Percentiles rank a stretch among this genome's conserved stretches.
phyloP scores from a whole-genome alignment of 2,113 vertebrate genomes.

The Coracopsis vasa region DNA sequence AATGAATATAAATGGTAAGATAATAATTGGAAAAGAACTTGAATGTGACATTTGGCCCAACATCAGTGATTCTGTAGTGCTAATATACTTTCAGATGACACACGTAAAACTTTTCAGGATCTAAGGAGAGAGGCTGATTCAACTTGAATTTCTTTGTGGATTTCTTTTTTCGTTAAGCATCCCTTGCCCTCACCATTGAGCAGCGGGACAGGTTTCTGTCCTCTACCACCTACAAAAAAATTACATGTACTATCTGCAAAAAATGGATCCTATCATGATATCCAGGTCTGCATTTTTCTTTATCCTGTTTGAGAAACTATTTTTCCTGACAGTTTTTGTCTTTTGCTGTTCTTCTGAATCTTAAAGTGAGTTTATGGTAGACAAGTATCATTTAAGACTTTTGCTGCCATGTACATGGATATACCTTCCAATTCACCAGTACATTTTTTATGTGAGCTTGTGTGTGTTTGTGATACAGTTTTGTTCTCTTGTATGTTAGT shows the following conservation, averaged over 20 bases:
- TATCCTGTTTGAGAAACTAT: background rate
- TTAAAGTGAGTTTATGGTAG: background rate
- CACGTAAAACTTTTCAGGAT: background rate
- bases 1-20: conserved; percentile 15
- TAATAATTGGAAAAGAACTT: conserved; percentile 7
- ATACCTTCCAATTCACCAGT: background rate
- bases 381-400: background rate
- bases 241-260: background rate
- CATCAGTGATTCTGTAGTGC: background rate
- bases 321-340: background rate
- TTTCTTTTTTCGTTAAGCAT: background rate
- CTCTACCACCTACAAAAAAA: background rate
- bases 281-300: background rate
- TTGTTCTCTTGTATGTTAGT: background rate
- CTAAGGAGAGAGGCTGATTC: background rate
- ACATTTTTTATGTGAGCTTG: background rate
- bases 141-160: background rate
- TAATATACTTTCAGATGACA: background rate
- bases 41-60: background rate
- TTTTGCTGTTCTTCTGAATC: background rate
- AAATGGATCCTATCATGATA: background rate
- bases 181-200: background rate
- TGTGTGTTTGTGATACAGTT: background rate
- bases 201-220: background rate
- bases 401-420: background rate